phyloP scores from a whole-genome alignment of 2,797 vertebrate genomes.

The Gobio occitaniae region DNA sequence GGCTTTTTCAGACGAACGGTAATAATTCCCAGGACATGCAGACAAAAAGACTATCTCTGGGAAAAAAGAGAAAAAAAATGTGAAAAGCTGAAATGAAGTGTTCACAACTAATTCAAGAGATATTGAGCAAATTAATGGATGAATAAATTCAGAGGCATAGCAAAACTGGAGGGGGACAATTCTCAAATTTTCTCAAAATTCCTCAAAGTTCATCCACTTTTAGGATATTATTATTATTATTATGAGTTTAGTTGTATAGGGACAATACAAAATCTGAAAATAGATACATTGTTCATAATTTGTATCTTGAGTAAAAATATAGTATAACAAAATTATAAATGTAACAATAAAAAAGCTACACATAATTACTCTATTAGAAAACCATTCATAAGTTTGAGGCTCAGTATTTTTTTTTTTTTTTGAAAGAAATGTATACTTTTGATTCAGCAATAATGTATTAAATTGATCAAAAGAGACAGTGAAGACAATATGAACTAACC shows the following conservation, averaged over 20 bases:
- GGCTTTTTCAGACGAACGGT: conserved; percentile 4
- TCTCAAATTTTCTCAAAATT: neutral
- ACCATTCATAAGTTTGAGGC: neutral
- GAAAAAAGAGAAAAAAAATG: neutral
- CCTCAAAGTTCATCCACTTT: neutral
- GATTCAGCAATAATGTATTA: neutral
- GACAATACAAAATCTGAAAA: neutral
- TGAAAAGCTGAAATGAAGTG: neutral
- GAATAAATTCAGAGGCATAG: neutral
- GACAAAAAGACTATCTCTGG: neutral
- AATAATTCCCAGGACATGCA: conserved; percentile 1
- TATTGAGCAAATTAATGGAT: neutral
- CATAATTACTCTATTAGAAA: neutral
- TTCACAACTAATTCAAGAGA: neutral
- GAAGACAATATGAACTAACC: no score
- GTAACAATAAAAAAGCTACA: neutral
- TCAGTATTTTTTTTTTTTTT: neutral
- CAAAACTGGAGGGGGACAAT: neutral
- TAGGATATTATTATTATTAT: neutral
- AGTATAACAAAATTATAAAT: neutral
- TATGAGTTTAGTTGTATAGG: neutral
- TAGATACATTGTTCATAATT: neutral
- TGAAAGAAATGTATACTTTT: neutral
- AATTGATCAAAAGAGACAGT: neutral
- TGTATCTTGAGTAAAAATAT: neutral